Percentiles rank a stretch among this genome's conserved stretches.
phyloP scores from a whole-genome alignment of 2,113 vertebrate species.

The Verasper variegatus region DNA sequence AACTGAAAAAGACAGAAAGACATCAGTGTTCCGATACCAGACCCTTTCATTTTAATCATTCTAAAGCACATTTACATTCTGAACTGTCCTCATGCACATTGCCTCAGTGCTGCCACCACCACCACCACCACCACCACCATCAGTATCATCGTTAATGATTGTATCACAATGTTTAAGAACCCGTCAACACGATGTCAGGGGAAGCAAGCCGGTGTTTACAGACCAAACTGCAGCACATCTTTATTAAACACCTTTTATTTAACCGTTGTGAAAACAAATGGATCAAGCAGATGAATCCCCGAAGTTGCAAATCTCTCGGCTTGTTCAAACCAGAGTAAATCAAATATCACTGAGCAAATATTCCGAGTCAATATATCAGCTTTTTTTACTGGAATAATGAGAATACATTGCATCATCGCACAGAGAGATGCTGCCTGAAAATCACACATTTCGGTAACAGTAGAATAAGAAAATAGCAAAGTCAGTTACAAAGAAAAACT shows the following conservation, averaged over 20 bases:
- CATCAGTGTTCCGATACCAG: conserved; percentile 46
- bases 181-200: neutral
- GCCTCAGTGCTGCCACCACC: conserved; percentile 12
- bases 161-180: conserved; percentile 1
- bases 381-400: neutral
- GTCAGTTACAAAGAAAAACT: neutral
- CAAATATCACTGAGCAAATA: neutral
- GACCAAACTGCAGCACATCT: neutral
- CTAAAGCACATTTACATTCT: neutral
- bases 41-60: neutral
- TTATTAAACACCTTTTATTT: neutral
- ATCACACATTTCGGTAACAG: neutral
- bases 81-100: conserved; percentile 5
- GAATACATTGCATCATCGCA: no score
- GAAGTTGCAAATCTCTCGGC: neutral
- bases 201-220: neutral
- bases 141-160: conserved; percentile 13
- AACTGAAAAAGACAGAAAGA: conserved; percentile 80
- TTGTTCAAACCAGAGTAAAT: neutral
- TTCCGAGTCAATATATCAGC: neutral
- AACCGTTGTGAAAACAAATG: neutral
- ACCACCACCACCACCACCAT: neutral
- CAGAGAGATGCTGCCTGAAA: no score
- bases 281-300: neutral
- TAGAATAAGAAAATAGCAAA: neutral